Percentiles rank a stretch among this genome's conserved stretches.
These are phyloP conservation scores for Elysia chlorotica DNA, from an alignment of 1,140 invertebrate species.

Conservation along the genomic window DNA sequence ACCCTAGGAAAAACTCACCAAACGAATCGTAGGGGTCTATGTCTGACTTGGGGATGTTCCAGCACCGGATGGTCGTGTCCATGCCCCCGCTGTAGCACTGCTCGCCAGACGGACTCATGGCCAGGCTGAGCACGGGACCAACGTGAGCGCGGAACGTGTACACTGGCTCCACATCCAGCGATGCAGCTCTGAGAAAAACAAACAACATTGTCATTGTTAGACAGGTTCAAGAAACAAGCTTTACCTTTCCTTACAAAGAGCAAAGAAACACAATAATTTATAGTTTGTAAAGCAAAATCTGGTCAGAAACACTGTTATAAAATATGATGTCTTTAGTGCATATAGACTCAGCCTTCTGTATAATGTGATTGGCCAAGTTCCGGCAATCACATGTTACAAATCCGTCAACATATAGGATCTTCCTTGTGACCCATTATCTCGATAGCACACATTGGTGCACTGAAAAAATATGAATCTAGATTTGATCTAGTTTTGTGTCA, in stretches of 20 bases:
- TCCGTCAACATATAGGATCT: too few relatives aligned
- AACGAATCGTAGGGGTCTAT: constrained; percentile 98
- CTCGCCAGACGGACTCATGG: constrained; percentile 88
- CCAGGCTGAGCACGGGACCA: constrained; percentile 90
- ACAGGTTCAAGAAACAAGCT: too few relatives aligned
- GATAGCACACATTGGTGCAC: too few relatives aligned
- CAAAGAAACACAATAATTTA: not conserved
- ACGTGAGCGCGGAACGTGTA: constrained; percentile 96
- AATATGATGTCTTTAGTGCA: too few relatives aligned
- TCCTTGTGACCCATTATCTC: too few relatives aligned
- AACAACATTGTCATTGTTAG: too few relatives aligned
- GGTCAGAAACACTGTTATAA: too few relatives aligned
- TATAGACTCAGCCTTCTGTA: too few relatives aligned
- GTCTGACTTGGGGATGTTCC: constrained; percentile 91
- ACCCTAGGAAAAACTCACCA: constrained; percentile 67
- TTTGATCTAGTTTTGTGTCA: too few relatives aligned
- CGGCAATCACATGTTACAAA: too few relatives aligned
- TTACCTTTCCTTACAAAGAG: not conserved
- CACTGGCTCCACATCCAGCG: constrained; percentile 95
- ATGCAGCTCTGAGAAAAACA: constrained; percentile 72
- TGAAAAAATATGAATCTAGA: too few relatives aligned
- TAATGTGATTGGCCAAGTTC: too few relatives aligned
- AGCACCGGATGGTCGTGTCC: constrained; percentile 92
- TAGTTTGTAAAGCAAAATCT: not conserved
- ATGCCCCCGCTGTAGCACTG: constrained; percentile 93